These are phyloP conservation scores for Tachina lurida DNA, from an alignment of 2,888 invertebrate species.

Conservation along the genomic window DNA sequence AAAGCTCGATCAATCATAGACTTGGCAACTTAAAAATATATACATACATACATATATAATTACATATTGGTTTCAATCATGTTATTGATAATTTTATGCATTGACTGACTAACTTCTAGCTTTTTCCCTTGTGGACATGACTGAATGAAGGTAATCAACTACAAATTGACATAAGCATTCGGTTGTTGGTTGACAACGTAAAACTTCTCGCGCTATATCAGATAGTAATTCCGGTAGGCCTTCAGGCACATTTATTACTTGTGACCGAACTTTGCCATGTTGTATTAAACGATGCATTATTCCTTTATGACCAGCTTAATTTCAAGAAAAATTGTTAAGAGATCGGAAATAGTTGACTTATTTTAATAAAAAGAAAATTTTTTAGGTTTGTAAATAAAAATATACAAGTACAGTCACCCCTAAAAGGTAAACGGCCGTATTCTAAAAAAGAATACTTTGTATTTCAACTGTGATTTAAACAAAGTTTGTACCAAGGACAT, in stretches of 20 bases:
- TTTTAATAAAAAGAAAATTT: too few species aligned
- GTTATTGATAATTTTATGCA: background rate
- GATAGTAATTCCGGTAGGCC: slow-evolving; percentile 88
- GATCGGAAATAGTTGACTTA: background rate
- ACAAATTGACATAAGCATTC: slow-evolving; percentile 86
- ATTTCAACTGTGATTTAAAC: too few species aligned
- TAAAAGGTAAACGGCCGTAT: too few species aligned
- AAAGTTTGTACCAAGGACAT: too few species aligned
- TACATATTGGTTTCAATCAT: background rate
- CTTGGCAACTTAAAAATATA: slow-evolving; percentile 75
- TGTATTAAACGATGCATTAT: slow-evolving; percentile 80
- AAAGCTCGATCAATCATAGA: slow-evolving; percentile 78
- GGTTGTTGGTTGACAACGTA: slow-evolving; percentile 86
- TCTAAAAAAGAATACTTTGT: too few species aligned
- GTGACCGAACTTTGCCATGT: slow-evolving; percentile 78
- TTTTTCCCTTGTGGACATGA: slow-evolving; percentile 86
- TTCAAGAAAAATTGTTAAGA: background rate
- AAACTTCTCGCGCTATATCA: slow-evolving; percentile 89
- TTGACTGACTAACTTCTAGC: slow-evolving; percentile 75
- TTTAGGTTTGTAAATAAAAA: too few species aligned
- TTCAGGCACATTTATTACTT: slow-evolving; percentile 84
- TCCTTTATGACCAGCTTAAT: background rate
- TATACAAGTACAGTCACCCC: too few species aligned
- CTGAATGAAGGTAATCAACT: slow-evolving; percentile 87
- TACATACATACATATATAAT: background rate